Percentiles rank a stretch among this genome's conserved stretches.
These are phyloP conservation scores for Actias luna DNA, from an alignment of 2,888 invertebrate genomes.

Conservation along the genomic window DNA sequence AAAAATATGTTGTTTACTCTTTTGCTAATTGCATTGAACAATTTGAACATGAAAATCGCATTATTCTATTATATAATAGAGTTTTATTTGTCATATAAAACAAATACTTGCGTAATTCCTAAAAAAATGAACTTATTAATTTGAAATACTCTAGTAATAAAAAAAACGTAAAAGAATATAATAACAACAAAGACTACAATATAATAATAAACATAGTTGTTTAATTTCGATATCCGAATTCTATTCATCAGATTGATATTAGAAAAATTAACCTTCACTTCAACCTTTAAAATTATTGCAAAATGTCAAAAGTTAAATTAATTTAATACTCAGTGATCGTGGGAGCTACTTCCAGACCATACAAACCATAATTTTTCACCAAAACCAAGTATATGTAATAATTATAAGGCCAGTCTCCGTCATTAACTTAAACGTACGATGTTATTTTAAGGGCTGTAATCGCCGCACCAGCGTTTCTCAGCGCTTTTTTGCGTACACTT, in stretches of 20 bases:
- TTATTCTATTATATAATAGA: not conserved
- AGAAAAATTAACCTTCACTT: not conserved
- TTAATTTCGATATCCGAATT: not conserved
- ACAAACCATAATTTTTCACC: conserved; percentile 74
- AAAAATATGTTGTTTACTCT: no score
- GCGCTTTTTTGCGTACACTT: conserved; percentile 68
- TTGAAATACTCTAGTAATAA: no score
- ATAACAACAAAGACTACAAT: not conserved
- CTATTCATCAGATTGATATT: not conserved
- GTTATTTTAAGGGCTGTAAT: conserved; percentile 81
- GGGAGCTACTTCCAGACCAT: conserved; percentile 58
- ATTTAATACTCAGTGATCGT: conserved; percentile 37
- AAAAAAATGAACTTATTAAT: no score
- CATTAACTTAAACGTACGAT: conserved; percentile 82
- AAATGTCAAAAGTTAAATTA: conserved; percentile 11
- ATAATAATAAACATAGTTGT: not conserved
- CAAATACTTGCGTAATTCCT: no score
- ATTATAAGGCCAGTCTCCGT: conserved; percentile 80
- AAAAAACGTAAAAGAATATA: not conserved
- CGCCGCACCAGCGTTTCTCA: conserved; percentile 66
- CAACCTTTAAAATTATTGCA: not conserved
- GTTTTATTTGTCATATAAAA: not conserved
- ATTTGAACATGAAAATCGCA: not conserved
- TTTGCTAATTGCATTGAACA: no score
- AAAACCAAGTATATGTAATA: conserved; percentile 79